These are phyloP conservation scores for Spodoptera picta DNA, from an alignment of 2,888 invertebrate species.

Conservation along the genomic window DNA sequence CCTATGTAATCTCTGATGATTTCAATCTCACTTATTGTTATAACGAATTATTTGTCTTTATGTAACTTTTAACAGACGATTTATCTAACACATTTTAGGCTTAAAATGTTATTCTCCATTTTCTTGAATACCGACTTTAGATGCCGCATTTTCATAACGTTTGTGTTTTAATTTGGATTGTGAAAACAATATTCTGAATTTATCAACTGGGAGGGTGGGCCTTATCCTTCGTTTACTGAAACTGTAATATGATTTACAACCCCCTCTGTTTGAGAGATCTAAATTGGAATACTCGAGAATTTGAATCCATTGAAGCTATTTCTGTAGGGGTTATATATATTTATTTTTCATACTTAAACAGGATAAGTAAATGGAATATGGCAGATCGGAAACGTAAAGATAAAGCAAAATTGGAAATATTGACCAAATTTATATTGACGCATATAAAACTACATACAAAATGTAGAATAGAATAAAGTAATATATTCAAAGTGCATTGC, in stretches of 20 bases:
- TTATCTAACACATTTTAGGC: too few relatives aligned
- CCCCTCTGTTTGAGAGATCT: conserved; percentile 10
- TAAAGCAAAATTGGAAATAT: too few relatives aligned
- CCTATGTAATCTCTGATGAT: too few relatives aligned
- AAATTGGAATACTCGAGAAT: conserved; percentile 15
- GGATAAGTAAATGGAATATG: too few relatives aligned
- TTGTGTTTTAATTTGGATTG: conserved; percentile 13
- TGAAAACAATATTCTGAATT: conserved; percentile 1
- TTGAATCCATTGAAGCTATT: conserved; percentile 7
- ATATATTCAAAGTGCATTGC: neutral
- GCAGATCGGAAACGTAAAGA: too few relatives aligned
- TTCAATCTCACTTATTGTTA: too few relatives aligned
- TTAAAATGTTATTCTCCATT: neutral
- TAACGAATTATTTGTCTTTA: neutral
- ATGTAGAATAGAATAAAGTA: too few relatives aligned
- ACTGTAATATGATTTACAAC: conserved; percentile 24
- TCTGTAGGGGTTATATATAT: neutral
- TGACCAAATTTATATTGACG: too few relatives aligned
- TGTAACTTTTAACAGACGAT: too few relatives aligned
- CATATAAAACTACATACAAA: too few relatives aligned
- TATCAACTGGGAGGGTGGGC: neutral
- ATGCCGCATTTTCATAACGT: neutral
- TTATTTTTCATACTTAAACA: too few relatives aligned
- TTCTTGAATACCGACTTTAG: neutral
- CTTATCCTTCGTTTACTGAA: conserved; percentile 8